Evolutionary conservation across 2,888 invertebrate species (phyloP).

Genomic region (Liposcelis brunnea): DNA sequence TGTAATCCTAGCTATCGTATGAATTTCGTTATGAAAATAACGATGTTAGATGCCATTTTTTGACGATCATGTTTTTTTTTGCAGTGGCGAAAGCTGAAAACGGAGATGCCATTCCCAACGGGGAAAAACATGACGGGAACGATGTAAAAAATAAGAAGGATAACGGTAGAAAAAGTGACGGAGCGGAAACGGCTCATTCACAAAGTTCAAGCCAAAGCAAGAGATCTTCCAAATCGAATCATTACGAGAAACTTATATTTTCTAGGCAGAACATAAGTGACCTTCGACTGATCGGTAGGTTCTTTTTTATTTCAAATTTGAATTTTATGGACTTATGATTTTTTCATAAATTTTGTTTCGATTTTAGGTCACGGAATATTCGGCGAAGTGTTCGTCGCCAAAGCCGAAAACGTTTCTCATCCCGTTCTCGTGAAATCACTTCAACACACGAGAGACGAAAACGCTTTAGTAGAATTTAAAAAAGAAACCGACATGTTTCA

Average conservation of each 20-base stretch:
- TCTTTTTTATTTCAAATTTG: too few species aligned
- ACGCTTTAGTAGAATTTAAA: constrained; percentile 63
- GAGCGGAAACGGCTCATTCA: constrained; percentile 34
- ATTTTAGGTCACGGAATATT: constrained; percentile 69
- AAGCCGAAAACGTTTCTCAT: constrained; percentile 30
- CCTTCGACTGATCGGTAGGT: constrained; percentile 38
- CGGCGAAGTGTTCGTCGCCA: constrained; percentile 72
- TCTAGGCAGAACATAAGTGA: constrained; percentile 41
- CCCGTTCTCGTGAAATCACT: constrained; percentile 58
- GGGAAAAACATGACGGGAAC: constrained; percentile 32
- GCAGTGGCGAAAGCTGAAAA: constrained; percentile 45
- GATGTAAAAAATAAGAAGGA: neutral
- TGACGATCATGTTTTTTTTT: too few species aligned
- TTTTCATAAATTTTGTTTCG: neutral
- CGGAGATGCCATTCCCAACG: constrained; percentile 27
- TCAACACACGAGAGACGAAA: constrained; percentile 60
- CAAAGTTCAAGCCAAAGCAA: constrained; percentile 40
- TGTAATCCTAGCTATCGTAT: too few species aligned
- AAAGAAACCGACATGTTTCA: constrained; percentile 75
- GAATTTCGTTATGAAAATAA: too few species aligned
- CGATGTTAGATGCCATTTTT: too few species aligned
- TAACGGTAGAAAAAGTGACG: constrained; percentile 31
- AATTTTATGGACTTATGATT: neutral
- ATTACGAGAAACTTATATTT: constrained; percentile 58
- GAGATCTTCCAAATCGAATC: constrained; percentile 37